A percentile compares a stretch with the other conserved stretches of the same genome.
phyloP scores from a whole-genome alignment of 2,797 vertebrate species.

The Sebastes hubbsi region DNA sequence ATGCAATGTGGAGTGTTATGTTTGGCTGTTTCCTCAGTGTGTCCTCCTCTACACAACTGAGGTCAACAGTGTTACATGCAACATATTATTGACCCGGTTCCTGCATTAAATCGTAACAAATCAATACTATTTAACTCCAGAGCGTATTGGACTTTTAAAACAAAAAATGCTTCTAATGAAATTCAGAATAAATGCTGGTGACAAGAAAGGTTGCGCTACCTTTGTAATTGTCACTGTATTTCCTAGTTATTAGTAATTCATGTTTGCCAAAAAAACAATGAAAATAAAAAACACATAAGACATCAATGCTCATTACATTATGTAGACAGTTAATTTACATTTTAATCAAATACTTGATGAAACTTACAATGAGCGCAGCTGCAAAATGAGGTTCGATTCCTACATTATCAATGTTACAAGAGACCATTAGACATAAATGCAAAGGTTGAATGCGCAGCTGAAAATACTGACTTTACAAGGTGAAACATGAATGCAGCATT shows the following conservation, averaged over 20 bases:
- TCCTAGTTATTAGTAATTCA: neutral
- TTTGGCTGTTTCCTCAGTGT: neutral
- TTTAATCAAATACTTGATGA: neutral
- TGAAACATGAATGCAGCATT: neutral
- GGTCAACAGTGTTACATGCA: conserved; percentile 43
- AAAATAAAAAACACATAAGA: neutral
- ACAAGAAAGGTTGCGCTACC: neutral
- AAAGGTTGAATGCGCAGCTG: neutral
- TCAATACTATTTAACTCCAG: conserved; percentile 72
- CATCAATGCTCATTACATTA: neutral
- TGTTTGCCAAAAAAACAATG: neutral
- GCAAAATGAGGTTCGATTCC: neutral
- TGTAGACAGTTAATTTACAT: neutral
- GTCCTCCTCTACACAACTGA: conserved; percentile 10
- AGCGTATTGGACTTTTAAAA: conserved; percentile 30
- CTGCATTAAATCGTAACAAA: conserved; percentile 53
- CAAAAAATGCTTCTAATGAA: neutral
- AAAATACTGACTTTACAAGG: neutral
- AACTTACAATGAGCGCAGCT: neutral
- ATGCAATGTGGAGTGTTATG: neutral
- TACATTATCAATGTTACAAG: neutral
- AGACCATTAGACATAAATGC: neutral
- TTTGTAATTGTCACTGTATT: neutral
- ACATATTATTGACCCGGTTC: conserved; percentile 67
- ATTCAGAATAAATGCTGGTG: neutral